These are phyloP conservation scores for Malurus cyaneus DNA, from an alignment of 2,113 vertebrate species.

Conservation along the genomic window DNA sequence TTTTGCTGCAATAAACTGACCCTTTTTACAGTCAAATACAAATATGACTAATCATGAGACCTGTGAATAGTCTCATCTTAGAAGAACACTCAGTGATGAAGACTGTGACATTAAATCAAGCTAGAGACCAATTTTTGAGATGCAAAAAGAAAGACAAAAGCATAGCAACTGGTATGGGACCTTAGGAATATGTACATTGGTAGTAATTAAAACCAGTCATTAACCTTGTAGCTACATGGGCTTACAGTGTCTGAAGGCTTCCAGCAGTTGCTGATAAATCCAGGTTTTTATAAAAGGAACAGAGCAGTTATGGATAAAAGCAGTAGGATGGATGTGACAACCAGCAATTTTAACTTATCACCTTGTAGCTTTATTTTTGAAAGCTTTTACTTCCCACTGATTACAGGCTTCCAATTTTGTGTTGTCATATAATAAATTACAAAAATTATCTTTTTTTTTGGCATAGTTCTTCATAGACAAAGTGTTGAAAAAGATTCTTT, in stretches of 20 bases:
- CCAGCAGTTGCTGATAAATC: neutral
- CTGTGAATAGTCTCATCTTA: neutral
- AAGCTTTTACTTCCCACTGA: constrained; percentile 66
- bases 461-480: neutral
- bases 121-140: neutral
- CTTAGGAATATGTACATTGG: neutral
- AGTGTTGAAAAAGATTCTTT: neutral
- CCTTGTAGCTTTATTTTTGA: constrained; percentile 54
- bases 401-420: constrained; percentile 57
- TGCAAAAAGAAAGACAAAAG: neutral
- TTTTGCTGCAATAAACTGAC: neutral
- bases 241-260: neutral
- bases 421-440: constrained; percentile 48
- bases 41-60: neutral
- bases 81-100: neutral
- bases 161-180: neutral
- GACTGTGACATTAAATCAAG: neutral
- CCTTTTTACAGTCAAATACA: neutral
- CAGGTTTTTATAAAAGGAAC: constrained; percentile 26
- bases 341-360: constrained; percentile 60
- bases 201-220: constrained; percentile 24
- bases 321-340: constrained; percentile 46
- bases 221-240: neutral
- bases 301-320: constrained; percentile 44
- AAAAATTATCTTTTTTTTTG: constrained; percentile 8